A percentile compares a stretch with the other conserved stretches of the same genome.
Evolutionary conservation across 1,140 invertebrate species (phyloP).

Genomic region (Drosophila virilis): DNA sequence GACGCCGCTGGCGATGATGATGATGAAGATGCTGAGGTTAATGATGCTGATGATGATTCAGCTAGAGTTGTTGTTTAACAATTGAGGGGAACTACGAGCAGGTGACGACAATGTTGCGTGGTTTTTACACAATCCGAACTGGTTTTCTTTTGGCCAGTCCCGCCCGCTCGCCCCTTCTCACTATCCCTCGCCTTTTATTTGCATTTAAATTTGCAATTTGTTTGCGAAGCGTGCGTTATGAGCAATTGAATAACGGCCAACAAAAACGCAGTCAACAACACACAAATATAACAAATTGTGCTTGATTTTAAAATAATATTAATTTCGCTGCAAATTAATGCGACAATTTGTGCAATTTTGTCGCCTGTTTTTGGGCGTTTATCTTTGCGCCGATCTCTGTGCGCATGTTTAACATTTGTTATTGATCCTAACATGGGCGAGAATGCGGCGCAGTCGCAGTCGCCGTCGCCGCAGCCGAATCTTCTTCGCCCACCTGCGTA

Average conservation of each 20-base stretch:
- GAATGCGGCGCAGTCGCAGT: too few relatives aligned
- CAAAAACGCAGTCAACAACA: too few relatives aligned
- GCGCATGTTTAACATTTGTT: slow-evolving; percentile 12
- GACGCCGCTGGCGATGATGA: not conserved
- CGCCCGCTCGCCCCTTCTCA: not conserved
- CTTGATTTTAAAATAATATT: not conserved
- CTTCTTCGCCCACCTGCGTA: slow-evolving; percentile 4
- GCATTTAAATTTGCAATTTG: slow-evolving; percentile 33
- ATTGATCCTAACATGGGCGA: slow-evolving; percentile 38
- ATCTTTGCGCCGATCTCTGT: not conserved
- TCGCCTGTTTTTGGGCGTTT: not conserved
- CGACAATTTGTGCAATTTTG: slow-evolving; percentile 7
- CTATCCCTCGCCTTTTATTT: not conserved
- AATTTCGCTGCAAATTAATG: slow-evolving; percentile 4
- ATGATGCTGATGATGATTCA: slow-evolving; percentile 10
- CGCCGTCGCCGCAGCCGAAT: not conserved
- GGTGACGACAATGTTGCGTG: slow-evolving; percentile 47
- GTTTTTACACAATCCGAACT: slow-evolving; percentile 38
- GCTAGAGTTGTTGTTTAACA: slow-evolving; percentile 8
- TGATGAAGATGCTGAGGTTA: not conserved
- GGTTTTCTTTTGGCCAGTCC: slow-evolving; percentile 31
- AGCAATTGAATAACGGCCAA: slow-evolving; percentile 49
- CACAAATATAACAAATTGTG: slow-evolving; percentile 1
- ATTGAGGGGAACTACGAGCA: slow-evolving; percentile 38
- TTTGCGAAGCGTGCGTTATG: slow-evolving; percentile 33